phyloP scores from a whole-genome alignment of 35 echinoderm and acorn worm species.

The Apostichopus japonicus region DNA sequence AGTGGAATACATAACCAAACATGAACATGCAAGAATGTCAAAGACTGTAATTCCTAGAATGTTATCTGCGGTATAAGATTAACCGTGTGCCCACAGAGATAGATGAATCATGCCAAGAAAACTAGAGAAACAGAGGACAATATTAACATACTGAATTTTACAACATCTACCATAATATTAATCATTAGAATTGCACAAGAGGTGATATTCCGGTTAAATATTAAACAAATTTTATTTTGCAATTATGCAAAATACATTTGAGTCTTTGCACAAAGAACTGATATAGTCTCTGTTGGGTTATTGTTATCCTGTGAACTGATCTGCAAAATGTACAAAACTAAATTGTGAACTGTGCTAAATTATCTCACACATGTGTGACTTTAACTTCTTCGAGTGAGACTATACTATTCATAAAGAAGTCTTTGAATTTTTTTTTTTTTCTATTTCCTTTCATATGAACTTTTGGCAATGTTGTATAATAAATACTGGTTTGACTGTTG shows the following conservation, averaged over 20 bases:
- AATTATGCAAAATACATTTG: neutral
- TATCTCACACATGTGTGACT: no score
- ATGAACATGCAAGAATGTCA: neutral
- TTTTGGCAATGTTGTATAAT: no score
- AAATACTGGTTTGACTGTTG: no score
- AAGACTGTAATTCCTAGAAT: neutral
- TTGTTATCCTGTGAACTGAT: no score
- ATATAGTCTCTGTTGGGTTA: no score
- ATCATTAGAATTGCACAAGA: constrained; percentile 15
- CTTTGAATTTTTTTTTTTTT: no score
- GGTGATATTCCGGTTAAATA: constrained; percentile 14
- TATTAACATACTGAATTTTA: neutral
- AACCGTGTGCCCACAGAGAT: neutral
- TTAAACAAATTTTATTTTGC: constrained; percentile 12
- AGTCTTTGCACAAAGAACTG: no score
- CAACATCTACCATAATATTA: neutral
- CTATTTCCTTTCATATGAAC: no score
- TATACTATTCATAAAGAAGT: no score
- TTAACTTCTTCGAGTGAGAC: no score
- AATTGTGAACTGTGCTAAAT: no score
- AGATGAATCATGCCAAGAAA: neutral
- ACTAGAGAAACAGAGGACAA: neutral
- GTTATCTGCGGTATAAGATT: neutral
- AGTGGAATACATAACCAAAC: neutral
- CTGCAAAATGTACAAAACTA: no score